Base-by-base conservation (phyloP, 1,140 invertebrate genomes). In the Hermatobates lingyangjiaoensis region DNA sequence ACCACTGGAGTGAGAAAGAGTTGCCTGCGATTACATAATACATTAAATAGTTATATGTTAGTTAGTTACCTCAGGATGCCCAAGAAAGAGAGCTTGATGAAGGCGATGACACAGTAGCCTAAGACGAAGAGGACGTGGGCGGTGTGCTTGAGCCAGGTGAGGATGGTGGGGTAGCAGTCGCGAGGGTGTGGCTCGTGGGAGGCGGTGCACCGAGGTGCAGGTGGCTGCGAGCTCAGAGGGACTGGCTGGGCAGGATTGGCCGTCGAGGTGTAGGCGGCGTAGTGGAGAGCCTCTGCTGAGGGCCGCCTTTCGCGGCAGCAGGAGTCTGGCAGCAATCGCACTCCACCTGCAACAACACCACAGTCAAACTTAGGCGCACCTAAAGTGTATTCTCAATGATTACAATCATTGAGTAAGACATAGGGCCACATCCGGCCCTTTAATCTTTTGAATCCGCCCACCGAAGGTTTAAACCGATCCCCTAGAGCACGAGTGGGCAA, bases 41-140 rank as follows among this genome's bases (percentile, higher is more conserved):
- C n/a, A n/a, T n/a, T 34, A 34, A 34, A 34, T 34, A 34, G 28
- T 34, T 15, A 34, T 34, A 34, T 7, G 28, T 34, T 34, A 7
- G n/a, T 38, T 49, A 66, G 66, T 59, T 66, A 74, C 53, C 72
- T 66, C 28, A 91, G 70, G 59, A 91, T 89, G 25, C 83, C 85
- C 27, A 89, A 74, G 70, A 90, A 91, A 69, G 85, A 89, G 57
- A 89, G 69, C 67, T 91, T 91, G 44, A 88, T 73, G 67, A 90
- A 90, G 51, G 86, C 81, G 53, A 90, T 82, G 30, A 91, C 86
- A 66, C 87, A 91, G 64, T 87, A 89, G 7, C 86, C 85, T 42
- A 89, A 64, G 20, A 91, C 83, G 59, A 87, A 86, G 7, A 90
- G 72, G 25, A 84, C 68, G 59, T 88, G 84, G 5, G 83, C 81